Base-by-base conservation (phyloP, 64 coral and sea anemone genomes). In the Pocillopora damicornis region DNA sequence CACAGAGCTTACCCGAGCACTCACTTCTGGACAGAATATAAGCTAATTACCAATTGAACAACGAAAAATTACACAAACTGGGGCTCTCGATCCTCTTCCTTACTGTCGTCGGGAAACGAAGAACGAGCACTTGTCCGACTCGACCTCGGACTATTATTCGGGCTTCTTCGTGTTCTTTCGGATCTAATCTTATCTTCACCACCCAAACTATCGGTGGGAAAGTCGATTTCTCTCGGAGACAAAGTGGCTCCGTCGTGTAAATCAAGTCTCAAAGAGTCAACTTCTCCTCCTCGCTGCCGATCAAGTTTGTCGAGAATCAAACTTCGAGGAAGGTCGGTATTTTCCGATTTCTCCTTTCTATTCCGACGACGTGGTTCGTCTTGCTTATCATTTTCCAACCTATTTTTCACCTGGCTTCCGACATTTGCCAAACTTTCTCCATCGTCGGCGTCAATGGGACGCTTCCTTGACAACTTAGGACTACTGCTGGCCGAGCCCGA, bases 31-130 rank as follows among this genome's bases (percentile, higher is more conserved):
- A 71, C 22, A 71, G 20, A 71, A 71, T 11, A 9, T 4, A 10
- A 20, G 25, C 20, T 2, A 17, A 13, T 63, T 63, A 63, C 16
- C 61, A 17, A 63, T 63, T 63, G 16, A 37, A 67, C 26, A 9
- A 34, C 62, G 61, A 67, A 13, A 68, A 73, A 85, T 67, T 79
- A 92, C 16, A 92, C 90, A 58, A 92, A 92, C 76, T 92, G 90
- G 1, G 90, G 90, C 42, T 92, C 90, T 78, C 90, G 75, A 20
- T 87, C 75, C 79, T 92, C 90, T 2, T 80, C 59, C 6, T 30
- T 34, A 20, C 60, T 78, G 14, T 87, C 84, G 25, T 92, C 83
- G 74, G 90, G 90, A 63, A 92, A 92, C 30, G 84, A 83, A 72
- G 67, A 77, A 35, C 90, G 90, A 73, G 34, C 64, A 85, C 30